Conservation (phyloP, 2,113 vertebrate species). For the Caracal caracal region DNA sequence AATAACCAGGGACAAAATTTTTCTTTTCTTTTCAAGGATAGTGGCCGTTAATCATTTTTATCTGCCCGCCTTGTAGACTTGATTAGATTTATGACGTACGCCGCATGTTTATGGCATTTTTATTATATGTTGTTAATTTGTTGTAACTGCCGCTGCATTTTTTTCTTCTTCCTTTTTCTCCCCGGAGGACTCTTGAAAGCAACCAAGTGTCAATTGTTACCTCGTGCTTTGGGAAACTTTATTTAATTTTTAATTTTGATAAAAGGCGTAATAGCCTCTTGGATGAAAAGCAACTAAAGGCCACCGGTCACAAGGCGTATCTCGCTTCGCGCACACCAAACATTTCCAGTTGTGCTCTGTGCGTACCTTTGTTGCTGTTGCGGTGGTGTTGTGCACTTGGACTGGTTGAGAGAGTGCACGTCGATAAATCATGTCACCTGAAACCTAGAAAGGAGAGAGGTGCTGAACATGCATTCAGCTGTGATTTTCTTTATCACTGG, state of each 20-base stretch:
- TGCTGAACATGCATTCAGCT: not conserved
- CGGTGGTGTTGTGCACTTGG: not conserved
- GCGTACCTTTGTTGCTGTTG: not conserved
- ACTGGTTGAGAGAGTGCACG: not conserved
- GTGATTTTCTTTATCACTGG: conserved; percentile 39
- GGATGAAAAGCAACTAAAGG: not conserved
- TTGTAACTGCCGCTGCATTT: conserved; percentile 85
- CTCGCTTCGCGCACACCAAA: not conserved
- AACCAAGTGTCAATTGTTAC: conserved; percentile 84
- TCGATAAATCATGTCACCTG: not conserved
- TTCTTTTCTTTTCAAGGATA: conserved; percentile 85
- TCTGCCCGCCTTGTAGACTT: conserved; percentile 84
- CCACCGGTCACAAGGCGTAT: not conserved
- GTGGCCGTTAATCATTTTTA: conserved; percentile 88
- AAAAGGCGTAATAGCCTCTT: not conserved
- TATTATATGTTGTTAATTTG: conserved; percentile 90
- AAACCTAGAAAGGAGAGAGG: not conserved
- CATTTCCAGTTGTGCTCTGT: not conserved
- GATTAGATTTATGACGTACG: conserved; percentile 88
- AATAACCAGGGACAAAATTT: conserved; percentile 79
- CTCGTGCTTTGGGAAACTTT: conserved; percentile 82
- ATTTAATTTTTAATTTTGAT: conserved; percentile 73
- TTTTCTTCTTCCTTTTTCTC: conserved; percentile 81
- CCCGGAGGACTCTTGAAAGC: conserved; percentile 84
- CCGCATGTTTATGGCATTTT: conserved; percentile 88